Base-by-base conservation (phyloP, 1,140 invertebrate genomes). In the Brachionus angularis region DNA sequence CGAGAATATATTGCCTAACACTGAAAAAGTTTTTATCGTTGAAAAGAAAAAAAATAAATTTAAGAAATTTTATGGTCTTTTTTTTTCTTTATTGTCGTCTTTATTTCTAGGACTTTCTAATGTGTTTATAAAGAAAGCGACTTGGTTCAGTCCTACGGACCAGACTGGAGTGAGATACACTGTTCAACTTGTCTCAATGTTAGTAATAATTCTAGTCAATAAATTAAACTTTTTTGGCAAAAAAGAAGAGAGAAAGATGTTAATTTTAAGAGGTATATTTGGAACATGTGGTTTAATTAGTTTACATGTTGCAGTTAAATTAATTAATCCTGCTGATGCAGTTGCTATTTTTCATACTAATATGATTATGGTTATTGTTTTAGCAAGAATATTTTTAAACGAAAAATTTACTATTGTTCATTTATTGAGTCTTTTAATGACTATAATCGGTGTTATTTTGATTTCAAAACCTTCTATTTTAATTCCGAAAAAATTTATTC, bases 401-500 rank as follows among this genome's bases (percentile, higher is more conserved):
- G 62, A 67, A 67, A 67, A 47, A 23, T 50, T 27, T 33, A 33
- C 62, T 12, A 67, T 67, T 16, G 31, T 27, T 42, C 62, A 67
- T 67, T 23, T 67, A 29, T 16, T 47, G 42, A 42, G 39, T 18
- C 29, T 67, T 8, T 25, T n/a, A 31, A 29, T 67, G 27, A 67
- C 62, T 18, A 47, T 34, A 25, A 29, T 46, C 18, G 62, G 62
- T 33, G 62, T 67, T 34, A 8, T 50, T n/a, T 21, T 67, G 2
- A 67, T 67, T 12, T 44, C 62, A 21, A 39, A 67, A n/a, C 62
- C 62, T 10, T 47, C 42, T n/a, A 47, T 67, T 67, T 50, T 67
- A 47, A 67, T 67, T 25, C 12, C 14, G 12, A 58, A 58, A 58
- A 39, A 36, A 1, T n/a, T n/a, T n/a, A n/a, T n/a, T n/a, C n/a